Evolutionary conservation across 2,797 vertebrate species (phyloP).

Genomic region (Borostomias antarcticus): DNA sequence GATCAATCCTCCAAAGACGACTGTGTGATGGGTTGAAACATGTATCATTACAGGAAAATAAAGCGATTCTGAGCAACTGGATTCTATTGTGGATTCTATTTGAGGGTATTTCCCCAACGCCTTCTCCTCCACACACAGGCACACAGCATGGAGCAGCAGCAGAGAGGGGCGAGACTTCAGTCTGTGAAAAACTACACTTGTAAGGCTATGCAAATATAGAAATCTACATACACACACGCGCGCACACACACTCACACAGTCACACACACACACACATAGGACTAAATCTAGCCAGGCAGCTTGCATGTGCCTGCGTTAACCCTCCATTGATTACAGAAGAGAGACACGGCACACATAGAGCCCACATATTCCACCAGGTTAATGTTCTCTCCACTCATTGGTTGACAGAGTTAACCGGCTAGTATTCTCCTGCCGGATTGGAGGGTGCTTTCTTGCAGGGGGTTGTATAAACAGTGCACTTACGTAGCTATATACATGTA

Average conservation of each 20-base stretch:
- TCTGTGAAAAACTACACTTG: slow-evolving; percentile 36
- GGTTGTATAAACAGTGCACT: slow-evolving; percentile 52
- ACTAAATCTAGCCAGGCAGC: slow-evolving; percentile 40
- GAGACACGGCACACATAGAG: background rate
- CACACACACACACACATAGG: background rate
- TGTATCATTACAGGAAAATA: background rate
- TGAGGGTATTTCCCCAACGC: background rate
- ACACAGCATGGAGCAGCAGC: slow-evolving; percentile 49
- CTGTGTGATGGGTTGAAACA: slow-evolving; percentile 21
- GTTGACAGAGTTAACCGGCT: background rate
- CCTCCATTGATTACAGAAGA: slow-evolving; percentile 1
- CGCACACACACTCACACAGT: background rate
- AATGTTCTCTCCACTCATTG: slow-evolving; percentile 18
- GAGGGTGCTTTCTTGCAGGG: slow-evolving; percentile 17
- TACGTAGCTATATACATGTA: slow-evolving; percentile 66
- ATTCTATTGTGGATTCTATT: slow-evolving; percentile 10
- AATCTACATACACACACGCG: slow-evolving; percentile 39
- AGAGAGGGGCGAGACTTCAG: slow-evolving; percentile 35
- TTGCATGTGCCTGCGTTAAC: slow-evolving; percentile 31
- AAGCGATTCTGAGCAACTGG: background rate
- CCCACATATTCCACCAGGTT: background rate
- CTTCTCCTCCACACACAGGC: slow-evolving; percentile 18
- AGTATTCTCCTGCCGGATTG: slow-evolving; percentile 41
- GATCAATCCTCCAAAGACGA: too few species aligned
- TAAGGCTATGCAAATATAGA: slow-evolving; percentile 32